These are phyloP conservation scores for Mimachlamys varia DNA, from an alignment of 2,888 invertebrate species.

Conservation along the genomic window DNA sequence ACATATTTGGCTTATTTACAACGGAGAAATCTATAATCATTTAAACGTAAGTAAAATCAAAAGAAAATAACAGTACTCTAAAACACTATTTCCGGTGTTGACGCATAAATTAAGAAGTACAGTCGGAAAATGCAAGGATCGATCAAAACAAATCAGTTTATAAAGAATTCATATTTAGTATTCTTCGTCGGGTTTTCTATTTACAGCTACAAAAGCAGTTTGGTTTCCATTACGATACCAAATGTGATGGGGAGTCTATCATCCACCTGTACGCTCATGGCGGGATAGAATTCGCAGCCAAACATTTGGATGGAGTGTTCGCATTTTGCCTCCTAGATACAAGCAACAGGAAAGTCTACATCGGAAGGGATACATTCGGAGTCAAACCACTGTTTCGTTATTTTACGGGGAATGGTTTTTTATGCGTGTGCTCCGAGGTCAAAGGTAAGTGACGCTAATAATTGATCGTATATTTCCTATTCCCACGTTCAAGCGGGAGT, in stretches of 20 bases:
- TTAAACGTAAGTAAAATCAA: conserved; percentile 66
- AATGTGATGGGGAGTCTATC: conserved; percentile 82
- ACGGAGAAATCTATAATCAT: conserved; percentile 94
- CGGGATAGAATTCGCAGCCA: conserved; percentile 87
- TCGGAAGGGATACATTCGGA: conserved; percentile 91
- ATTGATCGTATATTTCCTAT: too few relatives aligned
- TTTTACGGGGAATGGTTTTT: conserved; percentile 77
- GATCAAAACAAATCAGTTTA: too few relatives aligned
- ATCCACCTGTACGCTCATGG: conserved; percentile 88
- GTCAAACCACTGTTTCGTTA: conserved; percentile 89
- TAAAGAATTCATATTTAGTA: too few relatives aligned
- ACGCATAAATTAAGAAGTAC: too few relatives aligned
- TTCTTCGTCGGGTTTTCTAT: too few relatives aligned
- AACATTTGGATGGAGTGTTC: conserved; percentile 92
- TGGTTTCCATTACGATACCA: conserved; percentile 77
- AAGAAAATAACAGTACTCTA: too few relatives aligned
- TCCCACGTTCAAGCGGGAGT: too few relatives aligned
- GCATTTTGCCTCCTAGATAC: conserved; percentile 90
- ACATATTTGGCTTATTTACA: conserved; percentile 83
- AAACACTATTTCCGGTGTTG: too few relatives aligned
- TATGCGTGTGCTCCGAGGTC: conserved; percentile 80
- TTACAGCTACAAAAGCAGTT: conserved; percentile 73
- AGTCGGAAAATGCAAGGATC: too few relatives aligned
- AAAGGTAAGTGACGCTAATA: conserved; percentile 73
- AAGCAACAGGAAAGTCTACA: conserved; percentile 85